These are phyloP conservation scores for Dastarcus helophoroides DNA, from an alignment of 2,888 invertebrate species.

Conservation along the genomic window DNA sequence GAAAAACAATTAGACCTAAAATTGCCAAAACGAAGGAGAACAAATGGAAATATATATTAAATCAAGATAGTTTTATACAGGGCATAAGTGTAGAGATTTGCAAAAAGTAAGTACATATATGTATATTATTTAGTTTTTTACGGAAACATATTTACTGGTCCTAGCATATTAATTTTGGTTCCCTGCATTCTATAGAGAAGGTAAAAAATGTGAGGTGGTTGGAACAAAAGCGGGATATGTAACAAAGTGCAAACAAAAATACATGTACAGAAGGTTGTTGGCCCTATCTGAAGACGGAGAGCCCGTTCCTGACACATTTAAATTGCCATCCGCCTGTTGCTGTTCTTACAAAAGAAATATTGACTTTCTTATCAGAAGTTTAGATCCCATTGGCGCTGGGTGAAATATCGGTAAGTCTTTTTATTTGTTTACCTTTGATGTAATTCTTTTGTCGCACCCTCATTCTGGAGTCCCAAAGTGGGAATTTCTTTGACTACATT, in stretches of 20 bases:
- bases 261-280: conserved; percentile 42
- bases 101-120: conserved; percentile 42
- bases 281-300: conserved; percentile 40
- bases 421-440: too few species aligned
- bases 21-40: conserved; percentile 46
- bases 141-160: too few species aligned
- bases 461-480: too few species aligned
- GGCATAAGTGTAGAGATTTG: conserved; percentile 65
- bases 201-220: conserved; percentile 38
- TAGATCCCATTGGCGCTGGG: too few species aligned
- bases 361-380: conserved; percentile 12
- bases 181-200: too few species aligned
- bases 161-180: too few species aligned
- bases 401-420: too few species aligned
- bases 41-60: conserved; percentile 58
- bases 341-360: conserved; percentile 39
- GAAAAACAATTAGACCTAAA: conserved; percentile 49
- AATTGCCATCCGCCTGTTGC: conserved; percentile 65
- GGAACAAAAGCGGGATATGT: conserved; percentile 36
- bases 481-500: too few species aligned
- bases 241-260: conserved; percentile 47
- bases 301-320: conserved; percentile 41
- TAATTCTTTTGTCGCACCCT: too few species aligned
- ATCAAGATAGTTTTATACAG: conserved; percentile 46
- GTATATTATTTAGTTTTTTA: conserved; percentile 1